These are phyloP conservation scores for Mormoops blainvillei DNA, from an alignment of 2,113 vertebrate genomes.

Conservation along the genomic window DNA sequence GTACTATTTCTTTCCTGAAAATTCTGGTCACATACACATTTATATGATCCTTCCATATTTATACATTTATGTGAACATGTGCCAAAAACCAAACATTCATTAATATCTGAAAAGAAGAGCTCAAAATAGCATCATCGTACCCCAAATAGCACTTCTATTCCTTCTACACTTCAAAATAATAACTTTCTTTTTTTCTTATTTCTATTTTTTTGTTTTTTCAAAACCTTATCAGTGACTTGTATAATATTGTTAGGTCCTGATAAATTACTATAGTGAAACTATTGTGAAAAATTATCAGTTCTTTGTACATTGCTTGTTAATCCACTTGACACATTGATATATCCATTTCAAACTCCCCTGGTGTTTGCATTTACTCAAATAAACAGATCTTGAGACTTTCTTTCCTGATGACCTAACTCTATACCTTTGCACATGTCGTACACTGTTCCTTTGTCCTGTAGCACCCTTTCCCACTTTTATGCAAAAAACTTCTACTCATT, in stretches of 20 bases:
- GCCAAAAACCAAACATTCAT: conserved; percentile 95
- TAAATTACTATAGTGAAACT: not conserved
- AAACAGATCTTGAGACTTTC: not conserved
- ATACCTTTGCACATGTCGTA: not conserved
- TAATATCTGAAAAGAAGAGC: conserved; percentile 84
- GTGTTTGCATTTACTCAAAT: not conserved
- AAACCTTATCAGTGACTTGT: not conserved
- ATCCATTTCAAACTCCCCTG: not conserved
- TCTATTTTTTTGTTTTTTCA: not conserved
- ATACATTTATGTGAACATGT: conserved; percentile 92
- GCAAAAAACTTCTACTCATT: not conserved
- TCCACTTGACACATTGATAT: not conserved
- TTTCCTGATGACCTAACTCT: not conserved
- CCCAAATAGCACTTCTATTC: not conserved
- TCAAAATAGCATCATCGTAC: conserved; percentile 8
- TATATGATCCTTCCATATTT: conserved; percentile 95
- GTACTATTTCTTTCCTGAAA: conserved; percentile 91
- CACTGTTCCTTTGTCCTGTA: not conserved
- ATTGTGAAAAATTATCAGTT: not conserved
- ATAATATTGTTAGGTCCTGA: not conserved
- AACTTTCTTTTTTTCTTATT: not conserved
- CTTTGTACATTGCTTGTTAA: not conserved
- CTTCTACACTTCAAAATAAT: not conserved
- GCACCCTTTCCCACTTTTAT: not conserved
- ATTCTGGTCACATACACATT: conserved; percentile 93